phyloP scores from a whole-genome alignment of 2,113 vertebrate species.

The Paraplagusia blochii region DNA sequence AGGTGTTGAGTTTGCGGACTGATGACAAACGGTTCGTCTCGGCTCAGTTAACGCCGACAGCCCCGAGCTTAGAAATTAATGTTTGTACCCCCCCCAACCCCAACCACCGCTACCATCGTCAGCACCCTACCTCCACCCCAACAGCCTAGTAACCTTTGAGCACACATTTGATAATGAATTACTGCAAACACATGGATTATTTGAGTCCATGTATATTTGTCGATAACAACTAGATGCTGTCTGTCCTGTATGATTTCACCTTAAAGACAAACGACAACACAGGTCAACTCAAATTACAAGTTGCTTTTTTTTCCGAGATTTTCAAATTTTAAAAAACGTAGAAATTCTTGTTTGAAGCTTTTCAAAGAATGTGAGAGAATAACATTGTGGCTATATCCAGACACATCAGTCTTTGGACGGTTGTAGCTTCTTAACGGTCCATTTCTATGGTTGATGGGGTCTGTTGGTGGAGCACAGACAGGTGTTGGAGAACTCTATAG shows the following conservation, averaged over 20 bases:
- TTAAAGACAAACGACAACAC: neutral
- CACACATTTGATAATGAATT: constrained; percentile 84
- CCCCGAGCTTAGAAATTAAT: constrained; percentile 68
- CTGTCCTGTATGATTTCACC: neutral
- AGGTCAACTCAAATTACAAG: constrained; percentile 41
- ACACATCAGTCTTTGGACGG: constrained; percentile 44
- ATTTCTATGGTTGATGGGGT: constrained; percentile 74
- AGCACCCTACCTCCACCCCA: constrained; percentile 53
- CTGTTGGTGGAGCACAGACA: constrained; percentile 62
- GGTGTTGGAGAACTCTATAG: constrained; percentile 78
- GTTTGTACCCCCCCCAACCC: constrained; percentile 67
- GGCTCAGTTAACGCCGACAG: constrained; percentile 71
- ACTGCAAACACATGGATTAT: constrained; percentile 79
- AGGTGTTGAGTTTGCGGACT: constrained; percentile 64
- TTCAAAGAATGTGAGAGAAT: constrained; percentile 50
- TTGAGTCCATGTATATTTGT: constrained; percentile 62
- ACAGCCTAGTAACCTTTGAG: constrained; percentile 74
- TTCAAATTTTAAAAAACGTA: constrained; percentile 40
- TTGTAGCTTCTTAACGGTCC: constrained; percentile 58
- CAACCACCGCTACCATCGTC: too few relatives aligned
- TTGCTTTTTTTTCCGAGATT: constrained; percentile 48
- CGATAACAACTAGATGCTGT: constrained; percentile 46
- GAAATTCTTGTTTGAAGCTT: constrained; percentile 52
- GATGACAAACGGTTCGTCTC: constrained; percentile 72
- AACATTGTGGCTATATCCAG: constrained; percentile 49